phyloP scores from a whole-genome alignment of 1,140 invertebrate genomes.

The Drosophila trapezifrons region DNA sequence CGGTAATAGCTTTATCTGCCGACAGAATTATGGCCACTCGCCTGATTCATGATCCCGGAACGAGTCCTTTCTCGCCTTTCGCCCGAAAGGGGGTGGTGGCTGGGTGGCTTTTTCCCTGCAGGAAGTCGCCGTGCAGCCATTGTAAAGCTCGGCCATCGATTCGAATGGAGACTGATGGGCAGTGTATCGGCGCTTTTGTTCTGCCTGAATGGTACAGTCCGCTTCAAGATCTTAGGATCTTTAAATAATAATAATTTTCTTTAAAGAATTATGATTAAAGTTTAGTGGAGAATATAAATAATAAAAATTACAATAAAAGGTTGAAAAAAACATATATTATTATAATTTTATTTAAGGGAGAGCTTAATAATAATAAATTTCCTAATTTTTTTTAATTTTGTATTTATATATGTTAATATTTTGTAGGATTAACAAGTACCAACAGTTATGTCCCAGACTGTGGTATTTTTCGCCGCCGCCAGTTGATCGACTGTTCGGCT shows the following conservation, averaged over 20 bases:
- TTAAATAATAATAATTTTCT: background rate
- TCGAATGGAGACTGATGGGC: conserved; percentile 50
- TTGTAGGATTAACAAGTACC: background rate
- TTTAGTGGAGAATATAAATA: background rate
- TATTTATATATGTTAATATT: background rate
- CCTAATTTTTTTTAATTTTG: background rate
- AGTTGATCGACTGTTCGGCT: conserved; percentile 45
- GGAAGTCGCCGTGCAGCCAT: conserved; percentile 49
- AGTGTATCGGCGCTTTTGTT: conserved; percentile 35
- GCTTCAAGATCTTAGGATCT: background rate
- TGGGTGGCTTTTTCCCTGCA: conserved; percentile 9
- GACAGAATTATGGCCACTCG: conserved; percentile 74
- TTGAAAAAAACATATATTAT: too few relatives aligned
- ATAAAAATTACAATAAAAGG: too few relatives aligned
- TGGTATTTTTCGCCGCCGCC: background rate
- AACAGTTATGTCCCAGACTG: conserved; percentile 2
- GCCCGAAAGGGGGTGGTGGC: conserved; percentile 6
- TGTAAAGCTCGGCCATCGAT: conserved; percentile 54
- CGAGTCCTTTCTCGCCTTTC: conserved; percentile 33
- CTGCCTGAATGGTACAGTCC: conserved; percentile 10
- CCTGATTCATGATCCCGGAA: conserved; percentile 74
- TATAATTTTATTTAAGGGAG: too few relatives aligned
- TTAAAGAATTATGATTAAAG: background rate
- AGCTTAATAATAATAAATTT: too few relatives aligned
- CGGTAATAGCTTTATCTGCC: conserved; percentile 83